phyloP scores from a whole-genome alignment of 2,888 invertebrate species.

The Aquatica leii region DNA sequence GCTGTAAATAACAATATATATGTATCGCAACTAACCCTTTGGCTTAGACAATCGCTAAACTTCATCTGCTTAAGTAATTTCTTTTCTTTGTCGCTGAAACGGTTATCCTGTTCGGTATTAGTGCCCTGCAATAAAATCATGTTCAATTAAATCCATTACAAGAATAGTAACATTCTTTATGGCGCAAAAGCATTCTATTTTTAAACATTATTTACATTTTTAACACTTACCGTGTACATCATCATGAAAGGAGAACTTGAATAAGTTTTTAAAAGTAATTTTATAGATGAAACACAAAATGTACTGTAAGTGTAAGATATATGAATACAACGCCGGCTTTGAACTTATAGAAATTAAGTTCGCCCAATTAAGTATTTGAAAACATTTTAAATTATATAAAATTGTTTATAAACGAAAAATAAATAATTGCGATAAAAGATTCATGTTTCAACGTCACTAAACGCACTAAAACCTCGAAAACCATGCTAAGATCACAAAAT shows the following conservation, averaged over 20 bases:
- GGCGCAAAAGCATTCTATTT: conserved; percentile 23
- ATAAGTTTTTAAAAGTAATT: conserved; percentile 13
- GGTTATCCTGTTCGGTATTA: conserved; percentile 97
- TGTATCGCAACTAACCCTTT: conserved; percentile 72
- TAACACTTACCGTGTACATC: conserved; percentile 56
- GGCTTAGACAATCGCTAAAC: conserved; percentile 92
- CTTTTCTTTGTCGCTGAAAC: conserved; percentile 99
- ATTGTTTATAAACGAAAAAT: neutral
- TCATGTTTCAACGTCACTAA: conserved; percentile 19
- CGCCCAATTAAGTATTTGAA: neutral
- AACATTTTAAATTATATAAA: conserved; percentile 1
- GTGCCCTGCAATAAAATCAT: conserved; percentile 77
- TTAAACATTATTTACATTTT: conserved; percentile 23
- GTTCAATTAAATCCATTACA: neutral
- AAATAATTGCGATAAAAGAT: conserved; percentile 1
- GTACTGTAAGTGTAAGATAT: conserved; percentile 9
- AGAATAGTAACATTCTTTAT: too few relatives aligned
- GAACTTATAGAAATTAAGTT: conserved; percentile 6
- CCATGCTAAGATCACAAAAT: conserved; percentile 47
- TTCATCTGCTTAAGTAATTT: conserved; percentile 99
- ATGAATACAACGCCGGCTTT: conserved; percentile 28
- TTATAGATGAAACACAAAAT: conserved; percentile 16
- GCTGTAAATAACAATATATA: too few relatives aligned
- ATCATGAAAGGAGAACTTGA: conserved; percentile 44
- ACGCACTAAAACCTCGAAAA: conserved; percentile 22